Conservation (phyloP, 2,797 vertebrate species). For the Discoglossus pictus region DNA sequence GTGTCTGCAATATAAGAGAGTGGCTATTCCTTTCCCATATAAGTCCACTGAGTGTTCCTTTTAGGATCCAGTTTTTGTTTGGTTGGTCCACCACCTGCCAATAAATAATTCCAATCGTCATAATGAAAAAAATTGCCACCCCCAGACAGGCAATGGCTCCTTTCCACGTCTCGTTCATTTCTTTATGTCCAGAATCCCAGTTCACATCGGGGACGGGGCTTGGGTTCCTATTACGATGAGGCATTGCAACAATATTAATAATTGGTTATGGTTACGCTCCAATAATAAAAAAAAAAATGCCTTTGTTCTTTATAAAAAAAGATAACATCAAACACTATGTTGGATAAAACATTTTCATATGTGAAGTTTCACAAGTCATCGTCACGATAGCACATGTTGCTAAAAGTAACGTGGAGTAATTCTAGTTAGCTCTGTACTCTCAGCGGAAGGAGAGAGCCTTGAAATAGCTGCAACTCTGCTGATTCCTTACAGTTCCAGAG, state of each 20-base stretch:
- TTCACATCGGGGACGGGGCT: constrained; percentile 79
- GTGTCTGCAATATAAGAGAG: constrained; percentile 80
- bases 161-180: constrained; percentile 94
- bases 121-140: constrained; percentile 87
- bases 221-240: constrained; percentile 80
- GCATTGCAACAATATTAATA: constrained; percentile 72
- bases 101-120: constrained; percentile 93
- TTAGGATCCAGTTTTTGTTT: constrained; percentile 90
- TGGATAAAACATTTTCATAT: constrained; percentile 41
- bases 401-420: constrained; percentile 47
- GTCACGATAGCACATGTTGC: constrained; percentile 42
- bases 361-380: constrained; percentile 31
- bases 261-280: not conserved
- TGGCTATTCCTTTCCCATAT: constrained; percentile 86
- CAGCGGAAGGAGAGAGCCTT: constrained; percentile 31
- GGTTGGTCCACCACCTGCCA: constrained; percentile 94
- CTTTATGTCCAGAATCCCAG: constrained; percentile 82
- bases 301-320: constrained; percentile 17
- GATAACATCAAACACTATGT: constrained; percentile 33
- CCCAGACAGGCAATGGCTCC: constrained; percentile 87
- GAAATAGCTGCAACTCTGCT: constrained; percentile 49
- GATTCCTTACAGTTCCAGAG: constrained; percentile 30
- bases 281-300: not conserved
- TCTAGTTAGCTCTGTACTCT: constrained; percentile 40
- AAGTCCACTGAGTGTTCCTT: constrained; percentile 79